Evolutionary conservation across 2,797 vertebrate genomes (phyloP).

Genomic region (Telmatherina bonti): DNA sequence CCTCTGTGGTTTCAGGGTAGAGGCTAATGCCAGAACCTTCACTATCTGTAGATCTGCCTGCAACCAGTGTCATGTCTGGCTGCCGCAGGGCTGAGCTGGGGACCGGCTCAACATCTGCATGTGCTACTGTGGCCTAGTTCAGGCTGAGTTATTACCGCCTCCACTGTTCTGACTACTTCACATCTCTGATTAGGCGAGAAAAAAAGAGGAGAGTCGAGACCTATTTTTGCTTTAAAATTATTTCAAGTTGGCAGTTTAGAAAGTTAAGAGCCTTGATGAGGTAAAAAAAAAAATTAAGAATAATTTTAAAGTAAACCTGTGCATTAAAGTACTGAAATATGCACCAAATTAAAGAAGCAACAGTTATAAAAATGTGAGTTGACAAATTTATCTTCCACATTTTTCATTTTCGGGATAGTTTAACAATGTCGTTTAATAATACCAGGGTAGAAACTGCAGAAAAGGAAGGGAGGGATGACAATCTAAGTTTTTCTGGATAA

Average conservation of each 20-base stretch:
- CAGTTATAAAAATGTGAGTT: too few species aligned
- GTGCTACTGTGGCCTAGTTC: constrained; percentile 79
- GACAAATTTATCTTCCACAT: too few species aligned
- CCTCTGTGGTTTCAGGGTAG: constrained; percentile 47
- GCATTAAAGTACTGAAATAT: too few species aligned
- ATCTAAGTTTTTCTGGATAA: too few species aligned
- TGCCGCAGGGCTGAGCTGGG: constrained; percentile 40
- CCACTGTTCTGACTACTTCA: constrained; percentile 39
- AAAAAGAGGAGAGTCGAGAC: constrained; percentile 45
- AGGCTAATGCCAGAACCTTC: constrained; percentile 44
- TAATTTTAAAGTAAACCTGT: neutral
- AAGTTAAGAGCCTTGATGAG: neutral
- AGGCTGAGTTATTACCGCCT: constrained; percentile 64
- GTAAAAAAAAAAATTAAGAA: neutral
- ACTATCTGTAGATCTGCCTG: constrained; percentile 53
- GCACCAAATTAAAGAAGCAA: too few species aligned
- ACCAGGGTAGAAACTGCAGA: too few species aligned
- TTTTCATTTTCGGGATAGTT: too few species aligned
- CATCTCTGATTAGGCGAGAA: constrained; percentile 16
- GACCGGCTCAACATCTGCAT: constrained; percentile 69
- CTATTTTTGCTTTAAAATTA: constrained; percentile 57
- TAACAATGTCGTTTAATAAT: too few species aligned
- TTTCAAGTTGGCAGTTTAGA: constrained; percentile 17
- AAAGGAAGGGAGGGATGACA: too few species aligned
- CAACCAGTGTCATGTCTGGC: constrained; percentile 30